phyloP scores from a whole-genome alignment of 2,113 vertebrate genomes.

The Leucoraja erinaceus region DNA sequence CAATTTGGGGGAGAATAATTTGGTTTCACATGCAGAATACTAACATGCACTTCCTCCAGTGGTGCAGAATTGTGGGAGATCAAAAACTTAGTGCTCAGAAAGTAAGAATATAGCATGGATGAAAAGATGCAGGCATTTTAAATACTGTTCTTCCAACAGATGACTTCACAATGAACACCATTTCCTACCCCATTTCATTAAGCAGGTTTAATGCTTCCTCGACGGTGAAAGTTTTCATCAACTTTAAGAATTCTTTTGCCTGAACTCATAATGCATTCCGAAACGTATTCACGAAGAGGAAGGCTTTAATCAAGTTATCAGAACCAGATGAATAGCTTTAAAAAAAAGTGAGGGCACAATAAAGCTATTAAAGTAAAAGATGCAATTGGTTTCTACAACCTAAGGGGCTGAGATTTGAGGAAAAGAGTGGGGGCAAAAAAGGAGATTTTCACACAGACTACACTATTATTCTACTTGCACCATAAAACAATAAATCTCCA shows the following conservation, averaged over 20 bases:
- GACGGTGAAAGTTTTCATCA: no score
- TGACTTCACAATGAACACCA: not conserved
- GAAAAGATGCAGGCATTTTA: not conserved
- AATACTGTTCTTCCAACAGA: not conserved
- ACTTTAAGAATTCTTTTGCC: not conserved
- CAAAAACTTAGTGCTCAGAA: no score
- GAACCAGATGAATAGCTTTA: not conserved
- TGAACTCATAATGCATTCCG: not conserved
- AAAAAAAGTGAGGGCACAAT: not conserved
- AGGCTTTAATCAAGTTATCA: not conserved
- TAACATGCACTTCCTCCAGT: not conserved
- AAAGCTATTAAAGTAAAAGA: not conserved
- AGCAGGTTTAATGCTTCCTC: not conserved
- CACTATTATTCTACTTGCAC: constrained; percentile 55
- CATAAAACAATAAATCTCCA: constrained; percentile 67
- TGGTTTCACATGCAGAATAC: not conserved
- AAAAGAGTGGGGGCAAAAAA: not conserved
- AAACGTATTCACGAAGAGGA: not conserved
- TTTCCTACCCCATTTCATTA: not conserved
- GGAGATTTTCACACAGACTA: constrained; percentile 53
- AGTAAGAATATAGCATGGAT: no score
- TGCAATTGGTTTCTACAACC: not conserved
- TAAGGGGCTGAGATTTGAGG: not conserved
- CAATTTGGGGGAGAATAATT: not conserved
- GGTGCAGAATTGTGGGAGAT: no score